Evolutionary conservation across 1,140 invertebrate species (phyloP).

Genomic region (Delia radicum): DNA sequence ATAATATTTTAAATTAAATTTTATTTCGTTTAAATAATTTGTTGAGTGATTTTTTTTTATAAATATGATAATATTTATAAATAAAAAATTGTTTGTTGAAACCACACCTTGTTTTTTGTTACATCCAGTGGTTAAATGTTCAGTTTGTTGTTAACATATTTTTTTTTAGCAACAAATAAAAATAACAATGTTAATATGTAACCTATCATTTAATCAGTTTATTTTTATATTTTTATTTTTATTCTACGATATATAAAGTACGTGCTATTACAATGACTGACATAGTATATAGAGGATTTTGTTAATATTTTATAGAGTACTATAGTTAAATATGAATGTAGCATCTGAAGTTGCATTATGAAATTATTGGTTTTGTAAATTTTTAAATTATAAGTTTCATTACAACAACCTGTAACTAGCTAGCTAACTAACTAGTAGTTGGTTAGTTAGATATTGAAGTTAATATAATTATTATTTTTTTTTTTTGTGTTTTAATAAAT

Average conservation of each 20-base stretch:
- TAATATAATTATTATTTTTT: not conserved
- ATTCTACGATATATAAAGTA: not conserved
- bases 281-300: not conserved
- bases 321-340: not conserved
- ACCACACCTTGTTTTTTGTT: not conserved
- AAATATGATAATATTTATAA: not conserved
- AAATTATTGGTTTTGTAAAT: constrained; percentile 20
- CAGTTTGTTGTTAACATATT: not conserved
- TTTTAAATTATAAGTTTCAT: constrained; percentile 13
- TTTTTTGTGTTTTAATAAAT: not conserved
- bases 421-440: not conserved
- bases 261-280: not conserved
- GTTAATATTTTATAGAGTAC: not conserved
- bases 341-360: constrained; percentile 15
- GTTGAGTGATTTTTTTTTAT: not conserved
- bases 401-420: constrained; percentile 16
- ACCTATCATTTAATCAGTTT: not conserved
- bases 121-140: not conserved
- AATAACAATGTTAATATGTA: not conserved
- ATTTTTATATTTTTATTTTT: not conserved
- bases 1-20: too few species aligned
- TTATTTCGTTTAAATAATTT: too few species aligned
- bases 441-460: not conserved
- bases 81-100: not conserved
- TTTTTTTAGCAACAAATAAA: not conserved